Percentiles rank a stretch among this genome's conserved stretches.
These are phyloP conservation scores for Poecilus cupreus DNA, from an alignment of 2,888 invertebrate genomes.

Conservation along the genomic window DNA sequence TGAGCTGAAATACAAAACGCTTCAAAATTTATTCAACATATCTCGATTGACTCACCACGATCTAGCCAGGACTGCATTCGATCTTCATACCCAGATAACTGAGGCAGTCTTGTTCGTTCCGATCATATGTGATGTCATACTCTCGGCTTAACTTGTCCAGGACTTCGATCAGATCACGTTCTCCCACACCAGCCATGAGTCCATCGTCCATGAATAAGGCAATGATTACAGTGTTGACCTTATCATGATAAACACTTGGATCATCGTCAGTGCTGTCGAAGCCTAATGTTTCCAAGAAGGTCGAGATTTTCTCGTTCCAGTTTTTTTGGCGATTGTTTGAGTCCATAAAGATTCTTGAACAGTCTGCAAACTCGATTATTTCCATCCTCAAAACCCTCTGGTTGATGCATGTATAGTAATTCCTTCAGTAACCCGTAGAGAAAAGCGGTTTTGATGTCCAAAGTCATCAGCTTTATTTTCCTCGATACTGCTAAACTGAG, in stretches of 20 bases:
- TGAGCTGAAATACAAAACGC: slow-evolving; percentile 59
- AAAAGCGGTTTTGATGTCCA: slow-evolving; percentile 42
- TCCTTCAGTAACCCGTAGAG: no score
- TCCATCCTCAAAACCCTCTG: background rate
- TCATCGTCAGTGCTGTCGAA: slow-evolving; percentile 64
- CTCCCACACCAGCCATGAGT: slow-evolving; percentile 59
- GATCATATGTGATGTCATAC: slow-evolving; percentile 61
- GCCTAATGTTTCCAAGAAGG: slow-evolving; percentile 60
- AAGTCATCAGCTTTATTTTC: slow-evolving; percentile 39
- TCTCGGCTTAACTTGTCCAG: slow-evolving; percentile 57
- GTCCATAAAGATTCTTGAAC: slow-evolving; percentile 19
- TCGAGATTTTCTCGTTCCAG: slow-evolving; percentile 61
- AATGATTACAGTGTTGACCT: slow-evolving; percentile 60
- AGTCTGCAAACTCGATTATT: background rate
- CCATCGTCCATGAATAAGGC: slow-evolving; percentile 64
- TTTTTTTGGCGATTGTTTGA: slow-evolving; percentile 47
- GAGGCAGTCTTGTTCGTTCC: slow-evolving; percentile 38
- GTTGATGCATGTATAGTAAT: slow-evolving; percentile 60
- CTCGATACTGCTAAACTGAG: slow-evolving; percentile 61
- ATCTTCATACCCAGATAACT: background rate
- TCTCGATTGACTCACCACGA: slow-evolving; percentile 62
- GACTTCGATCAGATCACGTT: slow-evolving; percentile 57
- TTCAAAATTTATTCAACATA: slow-evolving; percentile 63
- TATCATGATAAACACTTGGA: slow-evolving; percentile 64
- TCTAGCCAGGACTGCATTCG: slow-evolving; percentile 45